Conservation (phyloP, 2,797 vertebrate species). For the Paramormyrops hopkinsi region DNA sequence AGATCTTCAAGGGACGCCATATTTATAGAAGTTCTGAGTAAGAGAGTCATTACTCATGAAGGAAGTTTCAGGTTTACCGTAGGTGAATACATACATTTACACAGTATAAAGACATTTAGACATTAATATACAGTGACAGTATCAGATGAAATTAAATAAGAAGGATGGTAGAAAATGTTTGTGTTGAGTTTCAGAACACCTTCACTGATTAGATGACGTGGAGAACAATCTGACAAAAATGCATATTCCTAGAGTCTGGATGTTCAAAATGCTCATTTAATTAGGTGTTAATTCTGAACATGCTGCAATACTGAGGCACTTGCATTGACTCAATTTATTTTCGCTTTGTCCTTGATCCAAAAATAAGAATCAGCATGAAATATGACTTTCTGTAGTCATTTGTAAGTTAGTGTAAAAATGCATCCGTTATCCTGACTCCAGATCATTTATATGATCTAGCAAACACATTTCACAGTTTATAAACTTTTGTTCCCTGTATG, state of each 20-base stretch:
- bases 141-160: not conserved
- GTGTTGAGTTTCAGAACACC: not conserved
- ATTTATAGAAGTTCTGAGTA: not conserved
- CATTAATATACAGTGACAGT: not conserved
- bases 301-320: not conserved
- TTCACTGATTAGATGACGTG: not conserved
- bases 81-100: not conserved
- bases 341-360: conserved; percentile 3
- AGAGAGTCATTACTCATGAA: not conserved
- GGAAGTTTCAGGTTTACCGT: not conserved
- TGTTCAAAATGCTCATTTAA: not conserved
- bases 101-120: not conserved
- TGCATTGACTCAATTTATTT: not conserved
- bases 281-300: not conserved
- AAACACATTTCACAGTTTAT: conserved; percentile 8
- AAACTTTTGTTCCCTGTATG: not conserved
- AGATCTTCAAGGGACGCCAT: not conserved
- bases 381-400: not conserved
- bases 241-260: not conserved
- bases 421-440: not conserved
- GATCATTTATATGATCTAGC: not conserved
- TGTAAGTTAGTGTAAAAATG: not conserved
- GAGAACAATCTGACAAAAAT: not conserved
- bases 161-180: not conserved
- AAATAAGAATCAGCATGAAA: not conserved